A percentile compares a stretch with the other conserved stretches of the same genome.
Conservation (phyloP, 2,888 invertebrate species). For the Torymus texanus region DNA sequence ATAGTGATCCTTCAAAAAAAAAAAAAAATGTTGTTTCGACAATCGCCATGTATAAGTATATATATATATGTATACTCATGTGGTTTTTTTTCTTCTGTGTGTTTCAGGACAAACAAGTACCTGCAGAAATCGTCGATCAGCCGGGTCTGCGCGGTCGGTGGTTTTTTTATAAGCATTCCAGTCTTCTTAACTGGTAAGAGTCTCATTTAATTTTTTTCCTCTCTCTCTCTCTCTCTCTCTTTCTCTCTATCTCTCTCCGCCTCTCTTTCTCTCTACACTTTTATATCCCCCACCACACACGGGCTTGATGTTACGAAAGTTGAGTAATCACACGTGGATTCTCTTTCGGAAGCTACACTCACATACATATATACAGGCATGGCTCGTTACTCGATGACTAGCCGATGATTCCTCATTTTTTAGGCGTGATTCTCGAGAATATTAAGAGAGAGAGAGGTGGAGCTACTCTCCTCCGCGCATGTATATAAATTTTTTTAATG, state of each 20-base stretch:
- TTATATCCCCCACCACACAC: not conserved
- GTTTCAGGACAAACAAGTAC: constrained; percentile 91
- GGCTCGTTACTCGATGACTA: not conserved
- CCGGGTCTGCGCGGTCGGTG: constrained; percentile 92
- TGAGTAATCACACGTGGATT: not conserved
- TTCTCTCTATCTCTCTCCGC: not conserved
- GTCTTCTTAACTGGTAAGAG: constrained; percentile 90
- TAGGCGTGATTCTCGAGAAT: constrained; percentile 14
- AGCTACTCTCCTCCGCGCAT: no score
- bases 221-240: not conserved
- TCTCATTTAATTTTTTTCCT: constrained; percentile 24
- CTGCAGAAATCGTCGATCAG: constrained; percentile 94
- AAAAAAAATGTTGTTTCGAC: no score
- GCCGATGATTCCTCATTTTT: constrained; percentile 18
- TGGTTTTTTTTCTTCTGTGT: constrained; percentile 59
- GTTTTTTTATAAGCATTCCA: constrained; percentile 95
- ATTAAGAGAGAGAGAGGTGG: not conserved
- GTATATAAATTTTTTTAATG: not conserved
- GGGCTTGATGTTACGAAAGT: not conserved
- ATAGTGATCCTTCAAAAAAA: no score
- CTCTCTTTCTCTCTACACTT: constrained; percentile 3
- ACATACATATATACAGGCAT: not conserved
- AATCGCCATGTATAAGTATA: not conserved
- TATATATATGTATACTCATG: not conserved
- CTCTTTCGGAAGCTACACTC: no score